These are phyloP conservation scores for Caradrina kadenii DNA, from an alignment of 2,888 invertebrate genomes.

Conservation along the genomic window DNA sequence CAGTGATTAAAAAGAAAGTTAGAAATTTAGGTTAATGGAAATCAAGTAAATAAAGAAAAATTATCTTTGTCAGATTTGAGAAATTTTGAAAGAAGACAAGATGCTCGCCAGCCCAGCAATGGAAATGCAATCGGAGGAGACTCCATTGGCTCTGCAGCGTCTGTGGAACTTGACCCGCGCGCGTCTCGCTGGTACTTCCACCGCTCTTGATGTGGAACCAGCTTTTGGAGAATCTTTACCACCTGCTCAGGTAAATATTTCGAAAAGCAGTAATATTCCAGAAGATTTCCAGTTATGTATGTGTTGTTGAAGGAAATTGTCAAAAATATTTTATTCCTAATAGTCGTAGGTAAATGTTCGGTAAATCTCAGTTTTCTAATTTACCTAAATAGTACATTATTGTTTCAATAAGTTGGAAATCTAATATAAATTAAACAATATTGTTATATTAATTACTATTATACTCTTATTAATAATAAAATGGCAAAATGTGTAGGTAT, in stretches of 20 bases:
- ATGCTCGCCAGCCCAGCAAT: conserved; percentile 88
- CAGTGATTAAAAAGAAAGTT: conserved; percentile 39
- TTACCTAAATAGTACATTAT: not conserved
- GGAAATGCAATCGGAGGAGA: conserved; percentile 90
- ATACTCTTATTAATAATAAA: too few species aligned
- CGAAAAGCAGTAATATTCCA: not conserved
- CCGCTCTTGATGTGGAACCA: conserved; percentile 82
- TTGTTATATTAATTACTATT: too few species aligned
- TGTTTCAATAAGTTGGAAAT: conserved; percentile 8
- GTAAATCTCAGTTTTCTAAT: too few species aligned
- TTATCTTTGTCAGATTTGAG: conserved; percentile 54
- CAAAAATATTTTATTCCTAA: too few species aligned
- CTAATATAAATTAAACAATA: not conserved
- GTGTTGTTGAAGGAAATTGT: not conserved
- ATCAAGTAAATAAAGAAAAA: not conserved
- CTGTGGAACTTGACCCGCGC: conserved; percentile 89
- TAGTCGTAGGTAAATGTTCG: too few species aligned
- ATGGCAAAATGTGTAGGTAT: too few species aligned
- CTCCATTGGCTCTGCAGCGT: conserved; percentile 87
- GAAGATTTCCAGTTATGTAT: not conserved
- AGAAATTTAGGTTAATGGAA: conserved; percentile 12
- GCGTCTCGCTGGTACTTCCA: conserved; percentile 86
- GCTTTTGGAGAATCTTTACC: conserved; percentile 84
- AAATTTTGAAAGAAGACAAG: conserved; percentile 65
- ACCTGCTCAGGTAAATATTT: conserved; percentile 81